Conservation (phyloP, 2,888 invertebrate species). For the Oasisia sp. region DNA sequence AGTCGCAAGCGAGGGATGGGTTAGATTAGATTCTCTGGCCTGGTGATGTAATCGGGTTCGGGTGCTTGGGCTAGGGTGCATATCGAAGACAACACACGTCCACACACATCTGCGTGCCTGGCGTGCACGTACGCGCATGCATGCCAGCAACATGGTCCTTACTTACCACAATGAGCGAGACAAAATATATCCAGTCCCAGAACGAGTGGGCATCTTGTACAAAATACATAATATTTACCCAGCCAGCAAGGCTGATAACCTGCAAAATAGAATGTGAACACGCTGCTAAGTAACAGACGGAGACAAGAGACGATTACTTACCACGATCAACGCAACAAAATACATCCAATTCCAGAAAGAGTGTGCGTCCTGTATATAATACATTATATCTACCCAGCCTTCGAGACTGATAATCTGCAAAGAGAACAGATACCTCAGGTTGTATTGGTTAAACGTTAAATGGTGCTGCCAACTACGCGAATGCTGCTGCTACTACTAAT, state of each 20-base stretch:
- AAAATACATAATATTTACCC: constrained; percentile 99
- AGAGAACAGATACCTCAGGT: constrained; percentile 6
- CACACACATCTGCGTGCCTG: constrained; percentile 13
- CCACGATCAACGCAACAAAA: constrained; percentile 98
- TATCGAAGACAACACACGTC: constrained; percentile 6
- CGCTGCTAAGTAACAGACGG: background rate
- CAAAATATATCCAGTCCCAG: constrained; percentile 99
- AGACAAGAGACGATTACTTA: constrained; percentile 70
- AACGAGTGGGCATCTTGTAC: constrained; percentile 99
- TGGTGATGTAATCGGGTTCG: background rate
- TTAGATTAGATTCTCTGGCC: background rate
- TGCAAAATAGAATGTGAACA: constrained; percentile 65
- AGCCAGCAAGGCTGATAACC: constrained; percentile 99
- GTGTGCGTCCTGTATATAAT: constrained; percentile 99
- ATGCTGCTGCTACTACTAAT: background rate
- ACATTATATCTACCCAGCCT: constrained; percentile 99
- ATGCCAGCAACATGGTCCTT: background rate
- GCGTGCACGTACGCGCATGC: constrained; percentile 10
- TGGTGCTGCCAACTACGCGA: background rate
- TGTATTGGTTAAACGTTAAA: background rate
- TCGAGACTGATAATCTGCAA: constrained; percentile 95
- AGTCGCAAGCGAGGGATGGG: background rate
- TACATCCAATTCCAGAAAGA: constrained; percentile 99
- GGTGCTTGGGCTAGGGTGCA: background rate
- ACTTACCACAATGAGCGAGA: constrained; percentile 96